These are phyloP conservation scores for Luidia sarsii DNA, from an alignment of 53 echinoderm and acorn worm species.

Conservation along the genomic window DNA sequence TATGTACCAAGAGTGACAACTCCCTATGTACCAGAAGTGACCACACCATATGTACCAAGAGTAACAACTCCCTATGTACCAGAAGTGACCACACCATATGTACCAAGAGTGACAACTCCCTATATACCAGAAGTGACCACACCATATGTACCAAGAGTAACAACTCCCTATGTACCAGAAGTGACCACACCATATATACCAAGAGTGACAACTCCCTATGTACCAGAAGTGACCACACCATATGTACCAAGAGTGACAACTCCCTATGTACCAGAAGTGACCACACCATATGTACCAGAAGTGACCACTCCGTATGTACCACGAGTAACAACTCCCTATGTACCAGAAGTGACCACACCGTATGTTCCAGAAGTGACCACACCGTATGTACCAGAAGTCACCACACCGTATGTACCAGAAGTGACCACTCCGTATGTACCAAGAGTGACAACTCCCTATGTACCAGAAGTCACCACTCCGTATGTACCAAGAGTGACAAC, in stretches of 20 bases:
- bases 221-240: neutral
- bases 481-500: constrained; percentile 8
- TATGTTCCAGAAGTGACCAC: constrained; percentile 13
- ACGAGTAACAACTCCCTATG: constrained; percentile 15
- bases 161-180: neutral
- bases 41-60: neutral
- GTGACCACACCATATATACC: constrained; percentile 13
- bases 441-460: neutral
- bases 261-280: neutral
- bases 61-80: constrained; percentile 11
- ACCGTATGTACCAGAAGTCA: neutral
- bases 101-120: constrained; percentile 12
- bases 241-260: neutral
- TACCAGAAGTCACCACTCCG: constrained; percentile 21
- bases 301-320: constrained; percentile 20
- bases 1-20: neutral
- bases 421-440: neutral
- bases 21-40: neutral
- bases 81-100: constrained; percentile 17
- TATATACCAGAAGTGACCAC: neutral
- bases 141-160: neutral
- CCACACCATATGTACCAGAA: constrained; percentile 4
- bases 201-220: neutral
- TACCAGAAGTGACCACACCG: neutral
- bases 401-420: constrained; percentile 1